Evolutionary conservation across 2,113 vertebrate genomes (phyloP), one percentile per base, ranked within the genome.

Genomic region (Typhlomys cinereus): DNA sequence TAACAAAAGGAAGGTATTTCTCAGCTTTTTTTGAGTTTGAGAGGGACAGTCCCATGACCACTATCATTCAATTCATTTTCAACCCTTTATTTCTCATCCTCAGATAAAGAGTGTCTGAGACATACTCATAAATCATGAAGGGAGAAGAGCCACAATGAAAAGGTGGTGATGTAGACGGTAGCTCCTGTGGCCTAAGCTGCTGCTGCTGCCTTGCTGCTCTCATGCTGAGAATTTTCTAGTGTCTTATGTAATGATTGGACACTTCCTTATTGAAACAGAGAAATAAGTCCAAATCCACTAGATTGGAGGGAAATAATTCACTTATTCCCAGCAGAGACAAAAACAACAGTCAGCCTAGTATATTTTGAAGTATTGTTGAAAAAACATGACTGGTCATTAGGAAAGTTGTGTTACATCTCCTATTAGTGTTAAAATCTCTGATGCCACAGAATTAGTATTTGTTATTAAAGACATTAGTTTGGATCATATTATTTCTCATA

Each of bases 311-410:
- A 85, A 70, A 57, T n/a, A 44, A 36, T 41, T 12, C 39, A 15
- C 89, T 88, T 89, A 41, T 91, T 85, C 29, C 39, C 71, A 44
- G 46, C 12, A 93, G 46, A 54, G 71, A 78, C 74, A 5, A 39
- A 71, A 85, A 73, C 62, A 73, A 31, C 85, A 23, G 48, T 27
- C 41, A 61, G 67, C 36, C 20, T 74, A 20, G 12, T 54, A 27
- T 59, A 31, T 70, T 89, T 76, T 66, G 91, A 48, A n/a, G 50
- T 39, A 15, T 13, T 34, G 8, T 44, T 34, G 29, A n/a, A 62
- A 25, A 14, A 41, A 80, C 46, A 39, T 52, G 10, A 81, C 41
- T 20, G 36, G 54, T 18, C n/a, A 82, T 20, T 69, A 85, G 31
- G 27, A 39, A 64, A 71, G 78, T 88, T 17, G 52, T 46, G 73